Conservation (phyloP, 2,113 vertebrate genomes). For the Oxyura jamaicensis region DNA sequence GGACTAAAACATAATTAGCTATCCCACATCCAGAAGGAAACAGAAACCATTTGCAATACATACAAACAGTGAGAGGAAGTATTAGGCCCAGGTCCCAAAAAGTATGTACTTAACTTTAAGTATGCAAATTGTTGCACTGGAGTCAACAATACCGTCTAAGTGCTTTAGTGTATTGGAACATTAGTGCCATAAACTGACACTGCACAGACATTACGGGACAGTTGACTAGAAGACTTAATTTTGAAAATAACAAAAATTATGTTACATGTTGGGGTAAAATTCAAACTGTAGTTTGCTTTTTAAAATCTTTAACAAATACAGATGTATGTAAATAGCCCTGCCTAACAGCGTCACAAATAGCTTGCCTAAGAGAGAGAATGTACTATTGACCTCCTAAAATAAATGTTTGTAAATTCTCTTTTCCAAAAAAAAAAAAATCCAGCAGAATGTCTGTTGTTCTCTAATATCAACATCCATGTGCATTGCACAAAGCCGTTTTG, state of each 20-base stretch:
- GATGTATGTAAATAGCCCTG: not conserved
- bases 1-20: slow-evolving; percentile 56
- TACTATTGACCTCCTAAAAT: slow-evolving; percentile 67
- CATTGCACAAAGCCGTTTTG: slow-evolving; percentile 35
- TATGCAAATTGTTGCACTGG: slow-evolving; percentile 40
- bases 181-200: not conserved
- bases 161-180: not conserved
- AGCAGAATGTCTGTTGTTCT: not conserved
- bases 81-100: slow-evolving; percentile 46
- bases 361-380: slow-evolving; percentile 33
- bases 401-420: slow-evolving; percentile 77
- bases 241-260: not conserved
- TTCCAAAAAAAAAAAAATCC: slow-evolving; percentile 36
- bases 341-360: slow-evolving; percentile 28
- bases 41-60: slow-evolving; percentile 47
- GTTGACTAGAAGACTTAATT: not conserved
- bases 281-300: not conserved
- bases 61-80: slow-evolving; percentile 33
- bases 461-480: slow-evolving; percentile 63
- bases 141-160: slow-evolving; percentile 20
- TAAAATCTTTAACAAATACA: not conserved
- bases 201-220: not conserved
- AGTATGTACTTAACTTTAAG: slow-evolving; percentile 21
- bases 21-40: not conserved
- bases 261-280: not conserved